Evolutionary conservation across 2,797 vertebrate genomes (phyloP), one percentile per base, ranked within the genome.

Genomic region (Hydrolagus colliei): DNA sequence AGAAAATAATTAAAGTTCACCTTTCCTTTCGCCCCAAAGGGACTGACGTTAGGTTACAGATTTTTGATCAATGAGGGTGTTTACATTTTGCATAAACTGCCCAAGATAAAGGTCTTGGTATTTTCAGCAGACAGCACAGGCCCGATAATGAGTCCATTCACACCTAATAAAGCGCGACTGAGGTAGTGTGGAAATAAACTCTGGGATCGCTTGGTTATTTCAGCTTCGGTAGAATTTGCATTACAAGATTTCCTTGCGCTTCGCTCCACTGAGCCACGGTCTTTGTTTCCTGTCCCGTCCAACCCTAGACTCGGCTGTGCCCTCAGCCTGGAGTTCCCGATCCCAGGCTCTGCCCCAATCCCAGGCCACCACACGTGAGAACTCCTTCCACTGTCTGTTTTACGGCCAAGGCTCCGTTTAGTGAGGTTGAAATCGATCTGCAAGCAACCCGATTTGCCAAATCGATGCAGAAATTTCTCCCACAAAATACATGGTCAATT

Each of bases 1-100:
- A 41, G 9, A 82, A 84, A 68, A 84, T 68, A 84, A 84, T 41
- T 20, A 68, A 84, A 32, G 20, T 71, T 68, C 11, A 71, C 65
- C 65, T 41, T 11, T 71, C 27, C 65, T 41, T 11, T 71, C 71
- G n/a, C 16, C 32, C 65, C 9, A 20, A 68, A 68, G 65, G 18
- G 78, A 61, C 11, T n/a, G 2, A 35, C 16, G 78, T 35, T 67
- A 32, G 16, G 1, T 32, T 80, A 82, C 35, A 5, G 67, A 41
- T 20, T 84, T 52, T 84, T 68, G 79, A 71, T 20, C 0, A 52
- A 68, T n/a, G n/a, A 68, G 2, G 41, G 41, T 41, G 9, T 80
- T 32, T 22, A 27, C 27, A 71, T 6, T 84, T 84, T 52, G 32
- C 79, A 68, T 59, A 35, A 84, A 71, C 9, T 84, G 32, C 16